A percentile compares a stretch with the other conserved stretches of the same genome.
phyloP scores from a whole-genome alignment of 1,140 invertebrate genomes.

The Drosophila lini region DNA sequence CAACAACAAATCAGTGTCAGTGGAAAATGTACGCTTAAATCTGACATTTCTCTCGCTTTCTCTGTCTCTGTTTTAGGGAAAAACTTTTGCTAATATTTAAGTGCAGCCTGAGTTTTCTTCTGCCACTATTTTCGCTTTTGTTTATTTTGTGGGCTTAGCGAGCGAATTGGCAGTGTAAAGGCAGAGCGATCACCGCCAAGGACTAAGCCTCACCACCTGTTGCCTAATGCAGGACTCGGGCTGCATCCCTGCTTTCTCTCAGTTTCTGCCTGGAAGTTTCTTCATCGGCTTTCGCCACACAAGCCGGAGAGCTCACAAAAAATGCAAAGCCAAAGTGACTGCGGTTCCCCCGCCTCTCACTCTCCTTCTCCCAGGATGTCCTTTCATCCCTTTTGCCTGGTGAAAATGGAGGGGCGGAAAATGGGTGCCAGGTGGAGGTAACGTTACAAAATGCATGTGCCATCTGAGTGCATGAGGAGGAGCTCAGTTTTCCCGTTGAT shows the following conservation, averaged over 20 bases:
- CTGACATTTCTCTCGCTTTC: conserved; percentile 17
- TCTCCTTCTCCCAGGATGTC: no score
- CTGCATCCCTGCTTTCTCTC: not conserved
- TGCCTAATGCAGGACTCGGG: conserved; percentile 11
- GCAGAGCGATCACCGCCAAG: conserved; percentile 7
- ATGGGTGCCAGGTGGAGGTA: not conserved
- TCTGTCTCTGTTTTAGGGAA: not conserved
- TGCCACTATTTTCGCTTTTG: conserved; percentile 1
- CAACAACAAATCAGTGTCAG: conserved; percentile 69
- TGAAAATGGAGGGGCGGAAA: conserved; percentile 6
- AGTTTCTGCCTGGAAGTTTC: conserved; percentile 2
- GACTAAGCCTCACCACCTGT: conserved; percentile 32
- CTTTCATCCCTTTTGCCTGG: not conserved
- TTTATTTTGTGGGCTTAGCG: conserved; percentile 18
- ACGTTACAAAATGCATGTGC: conserved; percentile 39
- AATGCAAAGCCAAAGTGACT: conserved; percentile 65
- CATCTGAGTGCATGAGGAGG: conserved; percentile 26
- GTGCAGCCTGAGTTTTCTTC: conserved; percentile 17
- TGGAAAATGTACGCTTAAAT: conserved; percentile 55
- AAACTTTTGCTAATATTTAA: conserved; percentile 53
- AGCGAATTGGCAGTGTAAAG: conserved; percentile 4
- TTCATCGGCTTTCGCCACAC: not conserved
- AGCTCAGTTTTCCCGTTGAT: conserved; percentile 7
- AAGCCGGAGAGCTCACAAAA: conserved; percentile 30
- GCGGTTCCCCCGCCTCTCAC: conserved; percentile 17